Percentiles rank a stretch among this genome's conserved stretches.
Conservation (phyloP, 2,888 invertebrate species). For the Oasisia sp. region DNA sequence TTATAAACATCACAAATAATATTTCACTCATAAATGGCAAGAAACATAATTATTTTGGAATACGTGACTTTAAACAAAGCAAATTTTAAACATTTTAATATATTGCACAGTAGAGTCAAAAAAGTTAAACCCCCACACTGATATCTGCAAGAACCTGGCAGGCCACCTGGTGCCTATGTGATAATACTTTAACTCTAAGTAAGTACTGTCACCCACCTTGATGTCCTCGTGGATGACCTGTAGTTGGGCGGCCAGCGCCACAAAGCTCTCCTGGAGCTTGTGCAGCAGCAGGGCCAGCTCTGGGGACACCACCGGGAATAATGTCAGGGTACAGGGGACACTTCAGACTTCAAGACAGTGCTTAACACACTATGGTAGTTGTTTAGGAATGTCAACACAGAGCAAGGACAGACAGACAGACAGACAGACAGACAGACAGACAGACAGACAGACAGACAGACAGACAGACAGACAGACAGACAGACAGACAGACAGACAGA, state of each 20-base stretch:
- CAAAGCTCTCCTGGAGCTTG: slow-evolving; percentile 85
- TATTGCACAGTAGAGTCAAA: no score
- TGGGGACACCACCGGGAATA: slow-evolving; percentile 62
- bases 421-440: no score
- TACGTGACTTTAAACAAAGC: no score
- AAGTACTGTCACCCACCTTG: slow-evolving; percentile 66
- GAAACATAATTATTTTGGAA: not conserved
- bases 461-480: no score
- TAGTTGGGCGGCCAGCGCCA: slow-evolving; percentile 86
- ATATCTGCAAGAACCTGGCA: no score
- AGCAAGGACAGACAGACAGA: no score
- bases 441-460: no score
- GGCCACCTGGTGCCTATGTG: not conserved
- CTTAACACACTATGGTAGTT: not conserved
- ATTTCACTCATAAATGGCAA: not conserved
- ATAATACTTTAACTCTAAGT: not conserved
- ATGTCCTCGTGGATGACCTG: slow-evolving; percentile 81
- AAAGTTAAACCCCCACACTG: no score
- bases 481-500: no score
- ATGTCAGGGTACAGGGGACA: not conserved
- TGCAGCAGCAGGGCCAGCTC: slow-evolving; percentile 83
- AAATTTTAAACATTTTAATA: no score
- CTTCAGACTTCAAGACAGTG: not conserved
- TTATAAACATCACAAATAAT: not conserved
- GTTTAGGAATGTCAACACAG: no score